Evolutionary conservation across 2,888 invertebrate species (phyloP), one percentile per base, ranked within the genome.

Genomic region (Drosophila bunnanda): DNA sequence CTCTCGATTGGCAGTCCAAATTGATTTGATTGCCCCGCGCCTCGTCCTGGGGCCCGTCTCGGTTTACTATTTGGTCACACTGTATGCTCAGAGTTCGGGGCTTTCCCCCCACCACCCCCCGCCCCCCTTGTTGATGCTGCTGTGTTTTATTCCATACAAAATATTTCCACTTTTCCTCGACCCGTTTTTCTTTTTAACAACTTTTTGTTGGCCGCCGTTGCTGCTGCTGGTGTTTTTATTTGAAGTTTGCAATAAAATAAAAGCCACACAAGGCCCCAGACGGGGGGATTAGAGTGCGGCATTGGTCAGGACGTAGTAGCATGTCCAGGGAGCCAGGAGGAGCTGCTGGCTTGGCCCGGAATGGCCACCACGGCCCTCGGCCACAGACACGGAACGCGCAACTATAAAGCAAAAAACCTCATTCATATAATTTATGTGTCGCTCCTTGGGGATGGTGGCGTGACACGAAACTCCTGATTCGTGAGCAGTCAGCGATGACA

Each of bases 161-260:
- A 54, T 71, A 54, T 70, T 55, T 55, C 53, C 60, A 34, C 44
- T 36, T n/a, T 28, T 46, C 13, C 56, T 9, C 50, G 50, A 38
- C 32, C 22, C 64, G 38, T 50, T 65, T 43, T 65, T 52, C 50
- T 52, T 43, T 65, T 65, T 52, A 65, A 65, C 65, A 65, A 65
- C 66, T 66, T 66, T 66, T 66, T 64, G 44, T 36, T 41, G 50
- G 32, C 67, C 67, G 50, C 50, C 66, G 55, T 9, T 25, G 46
- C 17, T 38, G 46, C 43, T 44, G 46, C n/a, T 38, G 44, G 39
- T 44, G 59, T 68, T 67, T 88, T 88, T 82, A 75, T 86, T 83
- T 75, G 71, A 77, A 80, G 76, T 76, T 86, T 80, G 88, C 65
- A 83, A 83, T 83, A 83, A 83, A 83, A 83, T 83, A 86, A 88